phyloP scores from a whole-genome alignment of 2,797 vertebrate genomes.

The Poecile montanus region DNA sequence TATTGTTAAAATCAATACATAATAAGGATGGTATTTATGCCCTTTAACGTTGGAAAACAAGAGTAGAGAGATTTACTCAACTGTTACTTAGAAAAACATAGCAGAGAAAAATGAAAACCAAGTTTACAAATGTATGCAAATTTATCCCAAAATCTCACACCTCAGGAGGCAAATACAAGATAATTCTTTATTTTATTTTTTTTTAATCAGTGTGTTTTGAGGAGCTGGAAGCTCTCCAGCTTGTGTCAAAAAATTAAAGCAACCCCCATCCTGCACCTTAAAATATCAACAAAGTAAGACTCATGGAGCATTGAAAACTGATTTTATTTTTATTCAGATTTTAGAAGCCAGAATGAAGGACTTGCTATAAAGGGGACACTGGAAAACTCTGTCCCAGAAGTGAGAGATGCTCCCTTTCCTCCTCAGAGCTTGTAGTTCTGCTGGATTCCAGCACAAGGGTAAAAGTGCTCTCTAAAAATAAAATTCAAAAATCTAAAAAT shows the following conservation, averaged over 20 bases:
- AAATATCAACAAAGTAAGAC: not conserved
- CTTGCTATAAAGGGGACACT: not conserved
- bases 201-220: not conserved
- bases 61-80: not conserved
- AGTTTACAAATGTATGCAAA: not conserved
- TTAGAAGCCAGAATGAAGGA: not conserved
- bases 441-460: not conserved
- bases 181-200: too few relatives aligned
- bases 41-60: not conserved
- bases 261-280: not conserved
- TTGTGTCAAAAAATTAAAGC: not conserved
- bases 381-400: not conserved
- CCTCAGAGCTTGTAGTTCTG: not conserved
- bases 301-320: not conserved
- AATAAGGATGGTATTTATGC: not conserved
- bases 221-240: not conserved
- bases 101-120: not conserved
- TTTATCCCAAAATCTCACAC: not conserved
- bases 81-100: not conserved
- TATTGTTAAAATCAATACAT: rapidly evolving
- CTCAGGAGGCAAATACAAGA: not conserved
- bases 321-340: not conserved
- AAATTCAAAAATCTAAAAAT: not conserved
- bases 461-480: not conserved
- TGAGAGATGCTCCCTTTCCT: not conserved